Base-by-base conservation (phyloP, 2,888 invertebrate species). In the Pollenia angustigena region DNA sequence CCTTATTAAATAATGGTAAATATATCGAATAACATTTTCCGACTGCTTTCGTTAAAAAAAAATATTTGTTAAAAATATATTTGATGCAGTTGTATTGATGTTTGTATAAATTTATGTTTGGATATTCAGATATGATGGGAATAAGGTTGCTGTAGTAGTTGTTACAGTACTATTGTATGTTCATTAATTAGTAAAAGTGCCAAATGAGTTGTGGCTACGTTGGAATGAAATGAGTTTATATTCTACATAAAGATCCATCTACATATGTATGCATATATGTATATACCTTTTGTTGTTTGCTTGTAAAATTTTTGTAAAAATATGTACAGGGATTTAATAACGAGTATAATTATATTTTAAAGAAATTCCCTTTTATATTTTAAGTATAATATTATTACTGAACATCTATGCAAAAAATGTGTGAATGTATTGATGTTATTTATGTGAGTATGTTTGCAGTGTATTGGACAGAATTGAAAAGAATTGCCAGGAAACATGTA, bases 121-220 rank as follows among this genome's bases (percentile, higher is more conserved):
- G 23, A 58, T 62, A 10, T 64, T 64, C 44, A 7, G 42, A 16
- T 62, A 42, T 62, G 16, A 64, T 18, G 18, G 16, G 42, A 16
- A 52, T 18, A 48, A 4, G 50, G 12, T 4, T 56, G 76, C 0
- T 68, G 50, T 48, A 50, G 8, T 46, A 12, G n/a, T 75, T 44
- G 46, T 52, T 64, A 7, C 44, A n/a, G 9, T 48, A 40, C 16
- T 54, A 12, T 60, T 60, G 16, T 23, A 40, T 64, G 54, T 72
- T 54, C 44, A 71, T 71, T 71, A 81, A 81, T 72, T 72, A 81
- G 71, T 64, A 81, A 81, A 81, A 81, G 72, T 72, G 62, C 72
- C 71, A 64, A 81, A 81, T 64, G 54, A 72, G 52, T 72, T 72
- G 64, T 64, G 72, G 72, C 62, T 71, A 8, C 44, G 14, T 16